A percentile compares a stretch with the other conserved stretches of the same genome.
Conservation (phyloP, 2,797 vertebrate genomes). For the Sarcoramphus papa region DNA sequence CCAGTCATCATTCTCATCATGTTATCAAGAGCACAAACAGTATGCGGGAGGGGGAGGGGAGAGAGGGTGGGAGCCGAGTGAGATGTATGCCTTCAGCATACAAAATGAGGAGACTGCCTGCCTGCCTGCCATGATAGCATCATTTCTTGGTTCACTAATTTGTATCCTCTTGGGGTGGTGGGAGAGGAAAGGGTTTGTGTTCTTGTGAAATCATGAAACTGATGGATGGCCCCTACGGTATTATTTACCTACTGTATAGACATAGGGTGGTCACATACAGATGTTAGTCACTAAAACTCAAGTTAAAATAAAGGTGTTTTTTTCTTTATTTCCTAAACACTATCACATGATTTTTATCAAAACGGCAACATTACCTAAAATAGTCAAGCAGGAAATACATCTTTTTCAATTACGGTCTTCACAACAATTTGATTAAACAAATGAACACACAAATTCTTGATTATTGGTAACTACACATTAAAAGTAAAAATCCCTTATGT, state of each 20-base stretch:
- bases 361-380: conserved; percentile 14
- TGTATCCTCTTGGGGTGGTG: conserved; percentile 50
- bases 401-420: neutral
- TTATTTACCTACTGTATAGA: conserved; percentile 17
- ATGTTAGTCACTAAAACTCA: conserved; percentile 36
- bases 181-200: conserved; percentile 30
- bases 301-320: neutral
- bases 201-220: conserved; percentile 27
- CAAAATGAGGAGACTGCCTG: conserved; percentile 55
- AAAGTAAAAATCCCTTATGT: neutral
- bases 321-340: neutral
- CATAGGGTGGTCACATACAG: conserved; percentile 48
- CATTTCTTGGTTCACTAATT: conserved; percentile 67
- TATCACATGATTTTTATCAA: neutral
- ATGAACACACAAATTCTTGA: neutral
- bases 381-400: neutral
- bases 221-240: conserved; percentile 1
- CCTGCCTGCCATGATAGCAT: conserved; percentile 45
- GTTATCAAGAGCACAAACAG: conserved; percentile 60
- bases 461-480: neutral
- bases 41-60: conserved; percentile 30
- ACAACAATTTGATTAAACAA: neutral
- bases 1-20: conserved; percentile 40
- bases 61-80: conserved; percentile 28
- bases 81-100: conserved; percentile 59